These are phyloP conservation scores for Solen grandis DNA, from an alignment of 1,140 invertebrate genomes.

Conservation along the genomic window DNA sequence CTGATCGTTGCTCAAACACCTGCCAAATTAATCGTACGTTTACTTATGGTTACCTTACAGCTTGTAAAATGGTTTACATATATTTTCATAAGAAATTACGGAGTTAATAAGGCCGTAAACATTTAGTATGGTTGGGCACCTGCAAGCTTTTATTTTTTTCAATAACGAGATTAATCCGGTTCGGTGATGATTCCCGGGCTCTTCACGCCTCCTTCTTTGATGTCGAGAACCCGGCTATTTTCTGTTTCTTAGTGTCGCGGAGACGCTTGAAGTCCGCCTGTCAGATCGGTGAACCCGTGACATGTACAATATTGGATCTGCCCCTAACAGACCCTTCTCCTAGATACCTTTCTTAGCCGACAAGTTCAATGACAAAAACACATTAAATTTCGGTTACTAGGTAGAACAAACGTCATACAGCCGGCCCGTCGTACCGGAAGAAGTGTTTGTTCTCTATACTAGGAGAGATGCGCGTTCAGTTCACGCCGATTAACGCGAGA, in stretches of 20 bases:
- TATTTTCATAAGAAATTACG: no score
- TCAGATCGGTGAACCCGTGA: background rate
- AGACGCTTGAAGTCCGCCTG: background rate
- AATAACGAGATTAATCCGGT: background rate
- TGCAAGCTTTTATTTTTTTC: background rate
- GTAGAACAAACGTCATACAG: background rate
- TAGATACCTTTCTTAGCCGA: background rate
- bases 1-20: no score
- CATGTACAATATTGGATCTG: background rate
- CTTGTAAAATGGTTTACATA: no score
- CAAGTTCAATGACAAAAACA: background rate
- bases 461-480: background rate
- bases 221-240: background rate
- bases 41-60: no score
- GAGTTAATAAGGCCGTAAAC: no score
- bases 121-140: background rate
- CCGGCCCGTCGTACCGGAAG: background rate
- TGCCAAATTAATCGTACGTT: no score
- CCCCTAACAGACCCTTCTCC: background rate
- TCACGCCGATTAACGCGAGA: background rate
- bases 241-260: background rate
- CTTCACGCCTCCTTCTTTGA: background rate
- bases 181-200: background rate
- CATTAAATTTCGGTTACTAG: background rate
- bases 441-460: background rate